Evolutionary conservation across 2,888 invertebrate genomes (phyloP), one percentile per base, ranked within the genome.

Genomic region (Seira ritae): DNA sequence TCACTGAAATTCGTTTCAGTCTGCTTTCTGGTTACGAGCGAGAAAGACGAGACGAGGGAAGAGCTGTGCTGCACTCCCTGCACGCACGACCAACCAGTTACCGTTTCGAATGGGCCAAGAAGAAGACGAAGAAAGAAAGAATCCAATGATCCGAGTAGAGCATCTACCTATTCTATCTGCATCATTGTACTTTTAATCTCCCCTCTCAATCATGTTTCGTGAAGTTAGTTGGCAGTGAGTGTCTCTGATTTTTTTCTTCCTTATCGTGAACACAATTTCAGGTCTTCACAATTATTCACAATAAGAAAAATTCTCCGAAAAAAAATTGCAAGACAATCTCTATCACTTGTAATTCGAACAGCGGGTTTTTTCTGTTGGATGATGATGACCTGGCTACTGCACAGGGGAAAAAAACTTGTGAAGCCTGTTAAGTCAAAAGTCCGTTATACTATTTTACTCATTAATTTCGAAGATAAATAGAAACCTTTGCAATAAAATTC

Each of bases 151-250:
- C 31, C 31, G 3, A 31, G 31, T 8, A n/a, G 31, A 31, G 31
- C 31, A 2, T 31, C 31, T 31, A 31, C 12, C 55, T 55, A n/a
- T 55, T 55, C 55, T 55, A n/a, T 55, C 55, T 55, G 55, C 55
- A 55, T 12, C 17, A 55, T 31, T 31, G 31, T 31, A 31, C 31
- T 31, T 31, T 55, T 17, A 8, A 55, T 55, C 55, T 55, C 15
- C 55, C 3, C 3, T 55, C 55, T n/a, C 17, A 55, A 55, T 55
- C 55, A 31, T 55, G 55, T 55, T 55, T 55, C n/a, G 55, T 55
- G 17, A 55, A 55, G 55, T 31, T 31, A n/a, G n/a, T 42, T 55
- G 55, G 55, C 55, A 55, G 55, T 55, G 55, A 55, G 15, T 55
- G 55, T 55, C 55, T 55, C 55, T 17, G 55, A 55, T 55, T n/a